Base-by-base conservation (phyloP, 2,888 invertebrate species). In the Empis stercorea region DNA sequence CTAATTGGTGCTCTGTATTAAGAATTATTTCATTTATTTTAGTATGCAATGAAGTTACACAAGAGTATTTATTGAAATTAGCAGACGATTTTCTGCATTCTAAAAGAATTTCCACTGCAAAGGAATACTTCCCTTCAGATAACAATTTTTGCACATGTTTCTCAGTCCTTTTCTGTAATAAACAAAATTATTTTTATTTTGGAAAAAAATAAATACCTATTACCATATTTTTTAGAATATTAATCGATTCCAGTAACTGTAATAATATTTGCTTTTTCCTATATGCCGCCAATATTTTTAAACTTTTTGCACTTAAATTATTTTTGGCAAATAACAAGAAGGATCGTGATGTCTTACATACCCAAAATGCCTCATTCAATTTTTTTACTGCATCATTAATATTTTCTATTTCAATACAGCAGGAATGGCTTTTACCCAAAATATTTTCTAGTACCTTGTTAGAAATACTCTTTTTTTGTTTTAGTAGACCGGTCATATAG, bases 391-490 rank as follows among this genome's bases (percentile, higher is more conserved):
- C 62, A 54, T 76, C 77, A 45, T 81, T 73, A 30, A 91, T 82
- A 52, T 81, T 79, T 48, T 81, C 76, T 58, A 96, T 85, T 63
- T 96, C 93, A 15, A 80, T 75, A 56, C 87, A 85, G 64, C 93
- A 95, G 0, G 84, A 79, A 54, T 82, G 83, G 49, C 94, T 84
- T 56, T 96, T 93, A 61, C 95, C 88, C 6, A 94, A 74, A 58
- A 97, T 96, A 32, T 96, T 74, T 57, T 92, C 88, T 0, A 95
- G 76, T 0, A 96, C 91, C 70, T 92, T 89, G 57, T 92, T 93
- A 0, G 95, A 94, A 5, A 94, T 27, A 27, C 2, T 27, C 7
- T 27, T 27, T 27, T 27, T 27, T 7, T 27, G 23, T 9, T 27
- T 27, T 27, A 27, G 9, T 27, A 27, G 9, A 9, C 5, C 4